phyloP scores from a whole-genome alignment of 2,797 vertebrate species.

The Hoplostethus atlanticus region DNA sequence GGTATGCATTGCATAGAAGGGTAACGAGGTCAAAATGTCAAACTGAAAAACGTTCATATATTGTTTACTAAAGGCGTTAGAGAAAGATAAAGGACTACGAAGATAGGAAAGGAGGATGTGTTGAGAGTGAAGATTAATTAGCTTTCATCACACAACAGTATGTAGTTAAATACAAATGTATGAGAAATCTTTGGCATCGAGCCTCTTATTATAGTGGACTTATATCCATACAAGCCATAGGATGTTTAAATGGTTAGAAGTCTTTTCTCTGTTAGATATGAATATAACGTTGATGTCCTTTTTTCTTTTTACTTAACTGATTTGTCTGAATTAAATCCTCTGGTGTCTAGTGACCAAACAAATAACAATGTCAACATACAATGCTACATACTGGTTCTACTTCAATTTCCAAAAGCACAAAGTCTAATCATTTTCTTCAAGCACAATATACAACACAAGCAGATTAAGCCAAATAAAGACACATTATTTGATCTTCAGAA shows the following conservation, averaged over 20 bases:
- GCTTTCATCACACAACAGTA: slow-evolving; percentile 58
- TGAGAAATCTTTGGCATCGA: slow-evolving; percentile 30
- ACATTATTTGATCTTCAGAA: slow-evolving; percentile 10
- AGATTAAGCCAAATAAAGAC: slow-evolving; percentile 61
- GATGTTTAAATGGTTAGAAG: slow-evolving; percentile 24
- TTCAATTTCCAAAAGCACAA: slow-evolving; percentile 61
- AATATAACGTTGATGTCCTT: slow-evolving; percentile 33
- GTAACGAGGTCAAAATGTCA: slow-evolving; percentile 60
- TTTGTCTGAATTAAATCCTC: slow-evolving; percentile 38
- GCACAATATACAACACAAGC: slow-evolving; percentile 41
- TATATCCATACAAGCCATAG: slow-evolving; percentile 63
- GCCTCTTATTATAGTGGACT: slow-evolving; percentile 36
- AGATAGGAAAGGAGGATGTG: slow-evolving; percentile 11
- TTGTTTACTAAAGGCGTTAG: slow-evolving; percentile 17
- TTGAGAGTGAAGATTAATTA: slow-evolving; percentile 39
- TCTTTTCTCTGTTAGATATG: slow-evolving; percentile 35
- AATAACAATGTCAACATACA: slow-evolving; percentile 23
- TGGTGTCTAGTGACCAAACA: slow-evolving; percentile 24
- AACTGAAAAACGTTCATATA: slow-evolving; percentile 49
- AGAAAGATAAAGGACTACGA: not conserved
- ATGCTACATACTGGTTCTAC: slow-evolving; percentile 8
- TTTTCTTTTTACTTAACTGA: slow-evolving; percentile 60
- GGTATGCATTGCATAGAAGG: not conserved
- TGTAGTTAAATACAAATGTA: slow-evolving; percentile 33
- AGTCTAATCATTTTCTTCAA: slow-evolving; percentile 21